phyloP scores from a whole-genome alignment of 1,140 invertebrate species.

The Macrocentrus cingulum region DNA sequence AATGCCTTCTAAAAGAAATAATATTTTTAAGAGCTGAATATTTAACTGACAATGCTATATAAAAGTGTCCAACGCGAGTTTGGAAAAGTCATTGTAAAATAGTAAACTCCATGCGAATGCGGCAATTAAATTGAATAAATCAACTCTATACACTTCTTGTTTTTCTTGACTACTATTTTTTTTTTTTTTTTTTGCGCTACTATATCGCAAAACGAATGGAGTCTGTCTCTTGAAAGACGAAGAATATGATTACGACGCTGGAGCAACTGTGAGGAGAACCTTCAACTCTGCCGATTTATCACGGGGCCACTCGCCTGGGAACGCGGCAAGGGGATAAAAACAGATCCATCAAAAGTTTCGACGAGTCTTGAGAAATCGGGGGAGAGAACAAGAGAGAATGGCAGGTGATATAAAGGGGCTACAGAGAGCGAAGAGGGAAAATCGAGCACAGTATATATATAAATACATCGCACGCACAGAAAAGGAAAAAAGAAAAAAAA shows the following conservation, averaged over 20 bases:
- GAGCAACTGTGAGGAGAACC: conserved; percentile 8
- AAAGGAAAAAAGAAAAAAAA: neutral
- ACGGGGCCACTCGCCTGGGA: conserved; percentile 25
- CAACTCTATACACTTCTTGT: no score
- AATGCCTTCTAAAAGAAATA: no score
- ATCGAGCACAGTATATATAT: neutral
- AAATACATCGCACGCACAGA: neutral
- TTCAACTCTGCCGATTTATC: conserved; percentile 27
- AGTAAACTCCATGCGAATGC: no score
- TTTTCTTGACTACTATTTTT: no score
- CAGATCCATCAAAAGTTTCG: conserved; percentile 36
- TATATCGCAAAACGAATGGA: no score
- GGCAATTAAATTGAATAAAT: no score
- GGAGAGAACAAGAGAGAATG: conserved; percentile 11
- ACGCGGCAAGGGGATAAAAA: conserved; percentile 32
- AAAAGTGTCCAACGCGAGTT: no score
- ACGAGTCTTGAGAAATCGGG: conserved; percentile 25
- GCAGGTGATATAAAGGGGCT: neutral
- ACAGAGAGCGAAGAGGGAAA: neutral
- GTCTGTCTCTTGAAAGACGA: no score
- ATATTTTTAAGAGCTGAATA: no score
- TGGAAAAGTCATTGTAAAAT: no score
- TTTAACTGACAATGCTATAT: no score
- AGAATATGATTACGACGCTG: conserved; percentile 11
- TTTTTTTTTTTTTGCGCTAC: no score